Conservation (phyloP, 2,797 vertebrate genomes). For the Esox lucius region DNA sequence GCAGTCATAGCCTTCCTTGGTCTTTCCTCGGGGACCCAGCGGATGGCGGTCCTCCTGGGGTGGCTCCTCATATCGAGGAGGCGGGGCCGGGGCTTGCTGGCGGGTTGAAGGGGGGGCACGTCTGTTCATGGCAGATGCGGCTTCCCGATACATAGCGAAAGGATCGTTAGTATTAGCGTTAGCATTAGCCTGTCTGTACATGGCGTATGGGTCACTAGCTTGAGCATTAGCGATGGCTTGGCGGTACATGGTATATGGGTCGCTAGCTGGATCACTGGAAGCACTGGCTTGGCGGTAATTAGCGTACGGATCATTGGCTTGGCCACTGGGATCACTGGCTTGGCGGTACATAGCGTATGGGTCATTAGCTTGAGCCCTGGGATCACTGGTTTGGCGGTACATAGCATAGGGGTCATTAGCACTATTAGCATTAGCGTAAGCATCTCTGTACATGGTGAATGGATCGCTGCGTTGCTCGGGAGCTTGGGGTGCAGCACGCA, state of each 20-base stretch:
- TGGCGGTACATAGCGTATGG: slow-evolving; percentile 51
- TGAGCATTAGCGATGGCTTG: slow-evolving; percentile 38
- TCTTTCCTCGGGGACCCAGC: slow-evolving; percentile 78
- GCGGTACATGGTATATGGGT: slow-evolving; percentile 58
- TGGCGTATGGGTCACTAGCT: slow-evolving; percentile 48
- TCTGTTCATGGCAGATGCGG: slow-evolving; percentile 37
- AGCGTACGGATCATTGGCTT: slow-evolving; percentile 59
- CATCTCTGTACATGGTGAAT: no score
- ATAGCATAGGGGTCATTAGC: slow-evolving; percentile 59
- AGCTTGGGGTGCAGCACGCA: slow-evolving; percentile 51
- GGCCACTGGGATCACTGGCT: slow-evolving; percentile 26
- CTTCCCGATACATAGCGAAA: slow-evolving; percentile 59
- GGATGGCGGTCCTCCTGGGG: slow-evolving; percentile 61
- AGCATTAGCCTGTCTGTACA: slow-evolving; percentile 43
- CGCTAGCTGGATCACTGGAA: slow-evolving; percentile 42
- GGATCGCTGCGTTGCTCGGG: slow-evolving; percentile 40
- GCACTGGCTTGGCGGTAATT: slow-evolving; percentile 47
- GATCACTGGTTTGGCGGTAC: slow-evolving; percentile 12
- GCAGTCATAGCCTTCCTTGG: slow-evolving; percentile 81
- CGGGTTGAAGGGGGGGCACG: slow-evolving; percentile 35
- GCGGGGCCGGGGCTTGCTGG: slow-evolving; percentile 55
- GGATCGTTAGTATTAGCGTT: slow-evolving; percentile 38
- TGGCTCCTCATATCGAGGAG: slow-evolving; percentile 53
- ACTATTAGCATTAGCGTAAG: no score
- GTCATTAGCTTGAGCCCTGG: slow-evolving; percentile 34